These are phyloP conservation scores for Stomorhina lunata DNA, from an alignment of 2,888 invertebrate species.

Conservation along the genomic window DNA sequence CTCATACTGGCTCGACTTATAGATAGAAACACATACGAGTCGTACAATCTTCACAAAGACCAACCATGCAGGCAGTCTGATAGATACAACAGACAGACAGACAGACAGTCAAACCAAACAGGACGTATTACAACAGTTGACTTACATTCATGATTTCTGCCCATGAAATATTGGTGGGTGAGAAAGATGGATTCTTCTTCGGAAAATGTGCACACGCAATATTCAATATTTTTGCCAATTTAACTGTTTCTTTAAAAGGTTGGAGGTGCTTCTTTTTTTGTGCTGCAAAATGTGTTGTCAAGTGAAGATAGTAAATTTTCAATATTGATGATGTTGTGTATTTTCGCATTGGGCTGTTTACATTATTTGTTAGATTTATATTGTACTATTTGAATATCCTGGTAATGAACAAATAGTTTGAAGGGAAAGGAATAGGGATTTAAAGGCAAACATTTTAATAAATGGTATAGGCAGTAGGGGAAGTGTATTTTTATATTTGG, in stretches of 20 bases:
- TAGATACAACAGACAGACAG: constrained; percentile 12
- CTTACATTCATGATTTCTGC: constrained; percentile 32
- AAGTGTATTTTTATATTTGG: neutral
- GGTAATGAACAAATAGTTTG: constrained; percentile 24
- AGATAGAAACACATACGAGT: neutral
- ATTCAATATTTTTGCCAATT: constrained; percentile 10
- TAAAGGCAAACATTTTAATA: neutral
- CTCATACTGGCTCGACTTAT: constrained; percentile 53
- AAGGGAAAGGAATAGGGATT: neutral
- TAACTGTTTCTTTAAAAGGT: neutral
- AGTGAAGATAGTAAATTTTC: constrained; percentile 40
- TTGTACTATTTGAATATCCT: constrained; percentile 27
- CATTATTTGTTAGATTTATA: constrained; percentile 25
- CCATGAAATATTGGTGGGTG: neutral
- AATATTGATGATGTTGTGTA: constrained; percentile 47
- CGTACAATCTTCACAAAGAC: neutral
- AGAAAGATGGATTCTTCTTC: neutral
- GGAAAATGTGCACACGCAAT: constrained; percentile 23
- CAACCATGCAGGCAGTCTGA: neutral
- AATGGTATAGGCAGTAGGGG: no score
- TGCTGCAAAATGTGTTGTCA: constrained; percentile 47
- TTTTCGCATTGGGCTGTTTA: neutral
- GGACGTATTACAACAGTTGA: constrained; percentile 9
- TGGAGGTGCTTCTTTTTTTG: neutral
- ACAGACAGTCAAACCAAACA: constrained; percentile 6